phyloP scores from a whole-genome alignment of 1,140 invertebrate species.

The Leptestheria dahalacensis region DNA sequence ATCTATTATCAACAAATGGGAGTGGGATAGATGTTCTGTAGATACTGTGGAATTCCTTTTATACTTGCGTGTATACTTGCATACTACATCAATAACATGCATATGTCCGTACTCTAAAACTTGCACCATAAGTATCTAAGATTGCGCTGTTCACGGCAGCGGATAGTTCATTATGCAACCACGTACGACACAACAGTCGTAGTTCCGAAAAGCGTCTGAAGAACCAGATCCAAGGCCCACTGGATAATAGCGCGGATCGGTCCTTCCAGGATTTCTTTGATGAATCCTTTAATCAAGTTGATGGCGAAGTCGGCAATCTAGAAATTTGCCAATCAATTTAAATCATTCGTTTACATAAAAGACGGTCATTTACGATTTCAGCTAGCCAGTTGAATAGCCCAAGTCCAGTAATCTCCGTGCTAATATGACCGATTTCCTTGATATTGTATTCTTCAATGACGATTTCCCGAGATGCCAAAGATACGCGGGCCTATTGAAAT shows the following conservation, averaged over 20 bases:
- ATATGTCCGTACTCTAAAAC: no score
- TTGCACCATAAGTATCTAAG: no score
- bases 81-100: no score
- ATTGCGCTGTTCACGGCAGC: no score
- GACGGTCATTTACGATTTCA: no score
- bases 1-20: no score
- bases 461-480: background rate
- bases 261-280: constrained; percentile 14
- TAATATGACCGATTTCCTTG: constrained; percentile 11
- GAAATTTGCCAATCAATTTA: background rate
- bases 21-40: no score
- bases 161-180: no score
- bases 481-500: background rate
- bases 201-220: background rate
- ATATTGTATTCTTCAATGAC: constrained; percentile 7
- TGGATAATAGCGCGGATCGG: background rate
- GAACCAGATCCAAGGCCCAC: background rate
- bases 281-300: constrained; percentile 2
- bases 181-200: background rate
- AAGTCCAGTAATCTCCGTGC: constrained; percentile 9
- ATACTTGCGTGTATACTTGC: no score
- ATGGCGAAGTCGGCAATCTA: constrained; percentile 9
- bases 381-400: constrained; percentile 12
- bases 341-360: background rate
- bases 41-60: no score